A percentile compares a stretch with the other conserved stretches of the same genome.
Evolutionary conservation across 2,113 vertebrate species (phyloP).

Genomic region (Pteruthius melanotis): DNA sequence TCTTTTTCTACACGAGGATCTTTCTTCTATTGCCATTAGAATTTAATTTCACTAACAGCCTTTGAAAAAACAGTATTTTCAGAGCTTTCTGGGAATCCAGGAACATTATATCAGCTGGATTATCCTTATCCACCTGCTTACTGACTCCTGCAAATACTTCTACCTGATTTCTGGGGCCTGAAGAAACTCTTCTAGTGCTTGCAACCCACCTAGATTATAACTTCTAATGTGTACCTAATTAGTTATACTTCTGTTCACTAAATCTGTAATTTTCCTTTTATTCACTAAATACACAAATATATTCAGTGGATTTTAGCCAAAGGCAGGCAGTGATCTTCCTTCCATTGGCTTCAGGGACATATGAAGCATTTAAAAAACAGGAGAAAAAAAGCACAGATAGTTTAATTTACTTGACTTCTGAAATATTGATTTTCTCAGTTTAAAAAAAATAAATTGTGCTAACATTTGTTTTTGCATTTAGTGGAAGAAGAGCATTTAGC

Average conservation of each 20-base stretch:
- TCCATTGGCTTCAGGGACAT: neutral
- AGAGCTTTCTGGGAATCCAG: neutral
- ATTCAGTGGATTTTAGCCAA: neutral
- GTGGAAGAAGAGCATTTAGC: neutral
- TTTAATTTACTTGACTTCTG: neutral
- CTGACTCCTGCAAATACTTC: neutral
- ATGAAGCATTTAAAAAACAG: neutral
- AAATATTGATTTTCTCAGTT: neutral
- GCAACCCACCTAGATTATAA: neutral
- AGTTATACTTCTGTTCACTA: neutral
- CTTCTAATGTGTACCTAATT: neutral
- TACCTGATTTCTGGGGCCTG: neutral
- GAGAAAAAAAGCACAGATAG: neutral
- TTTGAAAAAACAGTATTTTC: neutral
- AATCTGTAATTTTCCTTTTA: neutral
- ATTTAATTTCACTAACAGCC: neutral
- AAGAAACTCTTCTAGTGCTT: neutral
- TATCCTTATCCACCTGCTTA: neutral
- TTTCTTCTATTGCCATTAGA: neutral
- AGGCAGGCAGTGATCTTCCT: neutral
- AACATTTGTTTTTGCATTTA: neutral
- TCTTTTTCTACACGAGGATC: neutral
- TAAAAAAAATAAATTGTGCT: neutral
- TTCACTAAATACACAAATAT: neutral
- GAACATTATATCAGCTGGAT: neutral